Evolutionary conservation across 37 sponge, comb jelly and placozoan species (phyloP).

Genomic region (Ephydatia muelleri): DNA sequence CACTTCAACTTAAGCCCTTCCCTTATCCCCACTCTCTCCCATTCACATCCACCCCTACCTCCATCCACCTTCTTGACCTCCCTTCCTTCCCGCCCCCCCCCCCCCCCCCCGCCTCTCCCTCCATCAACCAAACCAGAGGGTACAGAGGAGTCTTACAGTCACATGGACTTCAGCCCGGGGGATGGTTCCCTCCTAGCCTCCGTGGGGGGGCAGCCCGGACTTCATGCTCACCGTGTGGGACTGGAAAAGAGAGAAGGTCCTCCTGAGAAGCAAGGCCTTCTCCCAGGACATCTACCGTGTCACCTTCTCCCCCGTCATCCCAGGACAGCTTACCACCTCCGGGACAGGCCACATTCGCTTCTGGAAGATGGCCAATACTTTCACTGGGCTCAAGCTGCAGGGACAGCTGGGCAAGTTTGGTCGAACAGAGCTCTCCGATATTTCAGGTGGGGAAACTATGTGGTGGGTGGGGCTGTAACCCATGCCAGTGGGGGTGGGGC

Average conservation of each 20-base stretch:
- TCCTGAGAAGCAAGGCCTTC: conserved; percentile 95
- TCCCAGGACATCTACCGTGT: conserved; percentile 96
- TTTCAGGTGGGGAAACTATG: conserved; percentile 41
- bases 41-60: too few species aligned
- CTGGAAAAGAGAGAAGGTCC: conserved; percentile 91
- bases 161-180: conserved; percentile 71
- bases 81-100: background rate
- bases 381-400: conserved; percentile 98
- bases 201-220: conserved; percentile 89
- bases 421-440: conserved; percentile 91
- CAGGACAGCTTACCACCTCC: conserved; percentile 94
- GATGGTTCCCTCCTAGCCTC: conserved; percentile 90
- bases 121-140: conserved; percentile 23
- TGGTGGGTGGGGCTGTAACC: background rate
- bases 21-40: too few species aligned
- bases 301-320: conserved; percentile 93
- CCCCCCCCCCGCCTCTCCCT: conserved; percentile 35
- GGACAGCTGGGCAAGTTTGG: conserved; percentile 98
- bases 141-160: conserved; percentile 67
- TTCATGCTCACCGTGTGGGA: conserved; percentile 99
- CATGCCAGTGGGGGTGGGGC: background rate
- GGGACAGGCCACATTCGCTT: conserved; percentile 98
- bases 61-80: too few species aligned
- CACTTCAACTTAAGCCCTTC: too few species aligned
- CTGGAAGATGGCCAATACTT: conserved; percentile 99